Evolutionary conservation across 37 sponge, comb jelly and placozoan species (phyloP).

Genomic region (Geodia barretti): DNA sequence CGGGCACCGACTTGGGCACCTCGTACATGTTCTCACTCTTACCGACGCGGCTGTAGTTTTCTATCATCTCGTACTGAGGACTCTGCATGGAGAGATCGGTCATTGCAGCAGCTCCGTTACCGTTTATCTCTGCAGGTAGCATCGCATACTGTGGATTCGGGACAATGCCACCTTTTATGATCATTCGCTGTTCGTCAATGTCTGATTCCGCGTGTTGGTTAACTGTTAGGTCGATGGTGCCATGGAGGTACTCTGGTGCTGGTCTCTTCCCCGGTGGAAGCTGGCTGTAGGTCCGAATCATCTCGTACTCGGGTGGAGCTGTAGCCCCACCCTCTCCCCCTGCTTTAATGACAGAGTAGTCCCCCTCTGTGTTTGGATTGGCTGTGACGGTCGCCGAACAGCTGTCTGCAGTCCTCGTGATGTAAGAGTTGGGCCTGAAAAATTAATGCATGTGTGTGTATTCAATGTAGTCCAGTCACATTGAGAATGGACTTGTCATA

Average conservation of each 20-base stretch:
- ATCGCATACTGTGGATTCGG: too few species aligned
- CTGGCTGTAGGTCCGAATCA: not conserved
- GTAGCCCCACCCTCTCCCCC: not conserved
- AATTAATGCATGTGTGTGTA: too few species aligned
- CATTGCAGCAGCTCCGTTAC: too few species aligned
- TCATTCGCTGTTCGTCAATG: not conserved
- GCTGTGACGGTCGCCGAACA: not conserved
- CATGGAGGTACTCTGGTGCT: not conserved
- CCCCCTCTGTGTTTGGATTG: not conserved
- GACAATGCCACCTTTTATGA: too few species aligned
- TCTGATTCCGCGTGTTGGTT: not conserved
- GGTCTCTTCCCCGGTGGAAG: not conserved
- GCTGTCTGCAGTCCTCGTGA: not conserved
- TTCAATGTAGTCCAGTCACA: too few species aligned
- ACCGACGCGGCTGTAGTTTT: not conserved
- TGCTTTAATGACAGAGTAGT: too few species aligned
- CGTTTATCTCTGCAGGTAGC: not conserved
- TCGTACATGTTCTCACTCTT: not conserved
- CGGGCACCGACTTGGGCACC: not conserved
- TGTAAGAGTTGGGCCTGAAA: not conserved
- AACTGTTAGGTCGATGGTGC: not conserved
- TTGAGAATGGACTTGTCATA: too few species aligned
- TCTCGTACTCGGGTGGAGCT: not conserved
- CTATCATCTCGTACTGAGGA: not conserved
- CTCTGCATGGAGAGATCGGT: too few species aligned